These are phyloP conservation scores for Scaptomyza graminum DNA, from an alignment of 1,140 invertebrate species.

Conservation along the genomic window DNA sequence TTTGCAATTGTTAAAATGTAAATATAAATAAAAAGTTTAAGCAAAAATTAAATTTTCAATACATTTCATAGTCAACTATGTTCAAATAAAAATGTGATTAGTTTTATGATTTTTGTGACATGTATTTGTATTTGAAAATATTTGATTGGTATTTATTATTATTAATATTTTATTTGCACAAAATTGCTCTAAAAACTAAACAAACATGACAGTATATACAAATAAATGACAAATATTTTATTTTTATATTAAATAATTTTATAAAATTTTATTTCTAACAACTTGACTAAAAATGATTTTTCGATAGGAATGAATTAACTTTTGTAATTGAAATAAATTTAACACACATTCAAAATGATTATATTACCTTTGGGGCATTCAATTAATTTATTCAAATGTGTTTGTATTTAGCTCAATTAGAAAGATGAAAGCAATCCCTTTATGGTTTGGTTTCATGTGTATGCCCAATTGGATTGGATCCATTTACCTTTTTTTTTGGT, in stretches of 20 bases:
- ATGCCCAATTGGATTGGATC: conserved; percentile 16
- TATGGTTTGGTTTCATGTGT: conserved; percentile 11
- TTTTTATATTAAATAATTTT: background rate
- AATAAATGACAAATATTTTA: too few relatives aligned
- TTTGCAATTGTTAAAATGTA: conserved; percentile 21
- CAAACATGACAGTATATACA: background rate
- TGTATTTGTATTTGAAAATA: too few relatives aligned
- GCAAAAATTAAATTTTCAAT: conserved; percentile 33
- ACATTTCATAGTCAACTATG: background rate
- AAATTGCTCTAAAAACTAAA: background rate
- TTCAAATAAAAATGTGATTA: too few relatives aligned
- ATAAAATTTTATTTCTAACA: background rate
- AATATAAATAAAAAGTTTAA: conserved; percentile 35
- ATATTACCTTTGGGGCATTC: conserved; percentile 3
- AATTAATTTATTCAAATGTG: conserved; percentile 25
- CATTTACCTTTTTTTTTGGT: background rate
- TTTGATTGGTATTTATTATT: too few relatives aligned
- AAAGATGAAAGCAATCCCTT: conserved; percentile 18
- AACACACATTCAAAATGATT: conserved; percentile 4
- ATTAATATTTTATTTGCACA: too few relatives aligned
- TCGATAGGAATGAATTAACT: background rate
- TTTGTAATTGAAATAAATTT: conserved; percentile 41
- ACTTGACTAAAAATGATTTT: background rate
- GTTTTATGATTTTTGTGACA: background rate
- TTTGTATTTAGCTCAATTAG: conserved; percentile 16